A percentile compares a stretch with the other conserved stretches of the same genome.
Evolutionary conservation across 2,888 invertebrate species (phyloP).

Genomic region (Bursaphelenchus okinawaensis): DNA sequence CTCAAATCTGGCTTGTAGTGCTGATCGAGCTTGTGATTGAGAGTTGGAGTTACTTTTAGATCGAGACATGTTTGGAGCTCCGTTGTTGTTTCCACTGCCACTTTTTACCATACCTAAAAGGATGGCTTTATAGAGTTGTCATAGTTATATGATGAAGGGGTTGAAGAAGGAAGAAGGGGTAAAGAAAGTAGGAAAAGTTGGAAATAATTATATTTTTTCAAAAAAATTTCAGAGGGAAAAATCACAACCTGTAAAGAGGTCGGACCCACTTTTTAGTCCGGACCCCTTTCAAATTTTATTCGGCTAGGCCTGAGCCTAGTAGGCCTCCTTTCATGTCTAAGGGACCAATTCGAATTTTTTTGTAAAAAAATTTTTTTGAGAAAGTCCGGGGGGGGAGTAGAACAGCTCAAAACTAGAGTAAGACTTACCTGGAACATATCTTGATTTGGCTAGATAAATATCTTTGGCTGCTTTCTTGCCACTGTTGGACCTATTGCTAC

Average conservation of each 20-base stretch:
- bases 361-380: no score
- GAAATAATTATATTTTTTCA: no score
- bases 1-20: constrained; percentile 56
- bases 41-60: constrained; percentile 12
- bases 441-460: constrained; percentile 72
- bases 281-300: no score
- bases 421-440: constrained; percentile 70
- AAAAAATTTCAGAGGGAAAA: no score
- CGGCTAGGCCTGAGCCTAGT: no score
- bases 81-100: constrained; percentile 30
- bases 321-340: no score
- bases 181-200: no score
- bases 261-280: no score
- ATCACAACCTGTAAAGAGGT: no score
- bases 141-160: background rate
- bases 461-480: constrained; percentile 66
- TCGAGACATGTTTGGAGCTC: constrained; percentile 4
- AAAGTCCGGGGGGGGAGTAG: background rate
- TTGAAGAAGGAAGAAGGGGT: background rate
- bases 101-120: constrained; percentile 32
- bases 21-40: constrained; percentile 31
- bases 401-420: background rate
- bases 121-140: background rate
- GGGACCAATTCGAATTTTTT: no score
- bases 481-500: constrained; percentile 26